A percentile compares a stretch with the other conserved stretches of the same genome.
Conservation (phyloP, 2,888 invertebrate genomes). For the Chrysopilus asiliformis region DNA sequence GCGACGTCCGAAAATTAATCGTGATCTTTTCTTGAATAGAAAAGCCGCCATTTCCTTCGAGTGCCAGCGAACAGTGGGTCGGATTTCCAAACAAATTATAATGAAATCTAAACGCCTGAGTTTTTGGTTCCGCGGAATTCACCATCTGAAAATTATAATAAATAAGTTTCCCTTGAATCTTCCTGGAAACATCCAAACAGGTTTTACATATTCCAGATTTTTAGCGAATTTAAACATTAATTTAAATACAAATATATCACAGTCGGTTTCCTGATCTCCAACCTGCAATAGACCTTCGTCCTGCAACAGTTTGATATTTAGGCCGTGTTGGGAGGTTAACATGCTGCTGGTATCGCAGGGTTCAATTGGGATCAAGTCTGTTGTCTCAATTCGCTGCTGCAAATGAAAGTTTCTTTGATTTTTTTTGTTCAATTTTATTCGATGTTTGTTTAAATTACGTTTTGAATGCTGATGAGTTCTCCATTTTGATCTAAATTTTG, state of each 20-base stretch:
- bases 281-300: conserved; percentile 31
- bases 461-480: conserved; percentile 13
- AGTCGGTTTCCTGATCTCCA: conserved; percentile 26
- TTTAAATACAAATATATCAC: conserved; percentile 28
- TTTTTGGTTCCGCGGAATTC: conserved; percentile 14
- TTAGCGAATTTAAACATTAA: conserved; percentile 24
- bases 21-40: conserved; percentile 36
- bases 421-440: background rate
- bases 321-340: conserved; percentile 28
- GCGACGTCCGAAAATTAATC: conserved; percentile 37
- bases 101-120: conserved; percentile 16
- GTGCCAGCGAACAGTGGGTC: conserved; percentile 22
- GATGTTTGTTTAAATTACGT: conserved; percentile 2
- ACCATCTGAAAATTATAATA: conserved; percentile 19
- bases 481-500: conserved; percentile 3
- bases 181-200: no score
- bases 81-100: conserved; percentile 30
- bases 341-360: conserved; percentile 22
- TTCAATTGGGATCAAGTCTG: conserved; percentile 6
- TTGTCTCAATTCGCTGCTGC: background rate
- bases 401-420: conserved; percentile 1
- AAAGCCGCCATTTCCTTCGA: conserved; percentile 26
- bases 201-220: conserved; percentile 18
- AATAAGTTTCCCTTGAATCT: no score
- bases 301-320: conserved; percentile 29